These are phyloP conservation scores for Philaenus spumarius DNA, from an alignment of 1,140 invertebrate species.

Conservation along the genomic window DNA sequence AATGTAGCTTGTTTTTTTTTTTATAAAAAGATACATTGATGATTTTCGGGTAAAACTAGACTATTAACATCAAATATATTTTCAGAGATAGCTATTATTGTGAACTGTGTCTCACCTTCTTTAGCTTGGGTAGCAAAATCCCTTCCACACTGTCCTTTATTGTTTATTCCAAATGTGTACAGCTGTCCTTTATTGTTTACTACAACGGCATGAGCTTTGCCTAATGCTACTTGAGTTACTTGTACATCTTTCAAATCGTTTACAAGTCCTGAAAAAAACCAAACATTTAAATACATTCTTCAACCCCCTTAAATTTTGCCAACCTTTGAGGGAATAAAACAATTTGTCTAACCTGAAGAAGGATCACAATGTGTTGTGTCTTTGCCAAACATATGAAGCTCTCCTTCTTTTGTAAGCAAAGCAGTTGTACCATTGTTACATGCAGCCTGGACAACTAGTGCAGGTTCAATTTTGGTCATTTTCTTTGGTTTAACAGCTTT, in stretches of 20 bases:
- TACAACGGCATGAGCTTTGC: conserved; percentile 90
- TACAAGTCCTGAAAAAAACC: conserved; percentile 49
- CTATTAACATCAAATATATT: too few relatives aligned
- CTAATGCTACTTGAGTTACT: conserved; percentile 78
- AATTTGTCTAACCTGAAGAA: conserved; percentile 46
- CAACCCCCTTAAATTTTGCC: not conserved
- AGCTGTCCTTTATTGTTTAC: conserved; percentile 84
- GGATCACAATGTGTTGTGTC: conserved; percentile 85
- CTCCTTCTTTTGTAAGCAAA: conserved; percentile 80
- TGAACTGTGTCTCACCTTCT: conserved; percentile 46
- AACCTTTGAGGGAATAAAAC: not conserved
- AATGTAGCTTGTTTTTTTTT: too few relatives aligned
- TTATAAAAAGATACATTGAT: too few relatives aligned
- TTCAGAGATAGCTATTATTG: too few relatives aligned
- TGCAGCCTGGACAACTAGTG: conserved; percentile 71
- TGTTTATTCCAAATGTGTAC: conserved; percentile 96
- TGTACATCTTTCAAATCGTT: conserved; percentile 70
- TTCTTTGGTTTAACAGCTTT: conserved; percentile 90
- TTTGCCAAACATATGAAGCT: conserved; percentile 91
- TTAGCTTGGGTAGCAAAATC: conserved; percentile 63
- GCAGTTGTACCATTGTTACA: conserved; percentile 95
- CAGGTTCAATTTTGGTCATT: conserved; percentile 83
- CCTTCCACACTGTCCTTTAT: conserved; percentile 95
- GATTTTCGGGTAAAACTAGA: too few relatives aligned
- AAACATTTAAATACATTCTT: not conserved